Evolutionary conservation across 2,888 invertebrate species (phyloP).

Genomic region (Conistra vaccinii): DNA sequence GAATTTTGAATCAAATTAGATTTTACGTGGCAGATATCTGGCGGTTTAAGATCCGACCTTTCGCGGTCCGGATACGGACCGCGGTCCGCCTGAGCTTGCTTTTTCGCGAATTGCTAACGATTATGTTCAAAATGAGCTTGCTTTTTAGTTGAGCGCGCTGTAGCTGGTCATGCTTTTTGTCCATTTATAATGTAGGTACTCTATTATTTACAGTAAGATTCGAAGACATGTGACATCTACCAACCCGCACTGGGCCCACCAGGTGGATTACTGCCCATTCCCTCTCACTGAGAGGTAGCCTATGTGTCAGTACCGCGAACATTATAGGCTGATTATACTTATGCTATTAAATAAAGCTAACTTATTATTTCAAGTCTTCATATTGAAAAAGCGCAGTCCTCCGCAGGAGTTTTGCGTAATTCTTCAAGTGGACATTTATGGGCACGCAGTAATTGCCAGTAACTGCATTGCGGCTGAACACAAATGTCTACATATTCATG

Average conservation of each 20-base stretch:
- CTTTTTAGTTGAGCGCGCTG: not conserved
- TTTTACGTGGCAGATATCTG: no score
- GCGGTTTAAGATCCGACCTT: no score
- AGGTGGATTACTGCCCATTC: no score
- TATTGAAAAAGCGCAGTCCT: not conserved
- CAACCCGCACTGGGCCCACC: no score
- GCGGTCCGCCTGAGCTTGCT: no score
- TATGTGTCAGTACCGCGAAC: no score
- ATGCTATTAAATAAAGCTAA: not conserved
- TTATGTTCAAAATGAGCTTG: not conserved
- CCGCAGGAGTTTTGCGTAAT: not conserved
- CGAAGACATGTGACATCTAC: no score
- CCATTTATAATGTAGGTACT: not conserved
- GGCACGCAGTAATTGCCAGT: slow-evolving; percentile 38
- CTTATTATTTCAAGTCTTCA: not conserved
- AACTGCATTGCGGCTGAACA: slow-evolving; percentile 46
- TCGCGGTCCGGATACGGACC: no score
- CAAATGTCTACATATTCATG: slow-evolving; percentile 11
- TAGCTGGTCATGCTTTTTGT: not conserved
- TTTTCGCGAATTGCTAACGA: not conserved
- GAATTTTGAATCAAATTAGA: no score
- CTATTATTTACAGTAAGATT: not conserved
- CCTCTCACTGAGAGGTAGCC: no score
- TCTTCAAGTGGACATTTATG: slow-evolving; percentile 4
- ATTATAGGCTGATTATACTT: no score